Evolutionary conservation across 2,888 invertebrate species (phyloP).

Genomic region (Athrips mouffetella): DNA sequence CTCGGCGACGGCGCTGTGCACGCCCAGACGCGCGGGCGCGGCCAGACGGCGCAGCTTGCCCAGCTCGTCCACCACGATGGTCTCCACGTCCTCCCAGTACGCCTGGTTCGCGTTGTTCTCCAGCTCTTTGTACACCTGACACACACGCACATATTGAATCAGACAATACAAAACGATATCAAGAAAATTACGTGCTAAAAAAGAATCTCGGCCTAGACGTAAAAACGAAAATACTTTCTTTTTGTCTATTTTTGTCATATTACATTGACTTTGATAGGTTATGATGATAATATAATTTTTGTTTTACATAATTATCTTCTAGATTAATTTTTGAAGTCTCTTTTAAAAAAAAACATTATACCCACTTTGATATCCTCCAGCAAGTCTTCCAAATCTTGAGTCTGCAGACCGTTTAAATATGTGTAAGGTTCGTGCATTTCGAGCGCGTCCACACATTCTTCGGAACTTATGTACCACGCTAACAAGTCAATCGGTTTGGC

Average conservation of each 20-base stretch:
- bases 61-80: slow-evolving; percentile 95
- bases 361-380: slow-evolving; percentile 94
- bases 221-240: too few species aligned
- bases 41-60: slow-evolving; percentile 89
- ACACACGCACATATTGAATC: not conserved
- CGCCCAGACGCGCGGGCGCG: slow-evolving; percentile 80
- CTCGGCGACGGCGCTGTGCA: slow-evolving; percentile 93
- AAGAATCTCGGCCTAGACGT: too few species aligned
- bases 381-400: slow-evolving; percentile 95
- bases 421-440: slow-evolving; percentile 99
- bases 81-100: slow-evolving; percentile 98
- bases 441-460: slow-evolving; percentile 91
- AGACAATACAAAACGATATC: not conserved
- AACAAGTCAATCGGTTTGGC: slow-evolving; percentile 99
- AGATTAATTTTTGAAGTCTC: too few species aligned
- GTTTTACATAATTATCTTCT: too few species aligned
- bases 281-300: too few species aligned
- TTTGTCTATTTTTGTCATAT: too few species aligned
- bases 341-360: too few species aligned
- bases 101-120: slow-evolving; percentile 92
- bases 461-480: slow-evolving; percentile 96
- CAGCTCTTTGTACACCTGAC: slow-evolving; percentile 89
- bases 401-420: slow-evolving; percentile 92
- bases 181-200: not conserved
- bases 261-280: too few species aligned